Evolutionary conservation across 2,113 vertebrate species (phyloP).

Genomic region (Xerus inauris): DNA sequence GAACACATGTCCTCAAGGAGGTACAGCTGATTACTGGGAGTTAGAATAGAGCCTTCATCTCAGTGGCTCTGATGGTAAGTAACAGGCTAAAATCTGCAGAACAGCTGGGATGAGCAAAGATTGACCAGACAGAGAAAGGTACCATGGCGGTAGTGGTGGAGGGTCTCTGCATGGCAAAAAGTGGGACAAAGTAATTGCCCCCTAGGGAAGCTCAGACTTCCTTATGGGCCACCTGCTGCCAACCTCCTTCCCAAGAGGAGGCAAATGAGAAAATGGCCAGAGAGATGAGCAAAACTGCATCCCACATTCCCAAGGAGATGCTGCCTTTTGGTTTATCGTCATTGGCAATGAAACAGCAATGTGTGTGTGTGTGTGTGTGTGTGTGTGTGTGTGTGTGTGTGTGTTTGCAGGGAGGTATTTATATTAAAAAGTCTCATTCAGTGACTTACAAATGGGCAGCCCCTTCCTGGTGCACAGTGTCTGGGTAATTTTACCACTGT

Average conservation of each 20-base stretch:
- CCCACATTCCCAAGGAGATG: not conserved
- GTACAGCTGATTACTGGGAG: not conserved
- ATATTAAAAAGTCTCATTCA: not conserved
- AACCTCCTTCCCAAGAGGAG: not conserved
- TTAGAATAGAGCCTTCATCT: not conserved
- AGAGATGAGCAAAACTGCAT: not conserved
- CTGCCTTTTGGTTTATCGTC: not conserved
- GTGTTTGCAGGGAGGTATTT: not conserved
- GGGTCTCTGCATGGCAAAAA: not conserved
- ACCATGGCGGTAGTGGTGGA: not conserved
- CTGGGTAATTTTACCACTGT: not conserved
- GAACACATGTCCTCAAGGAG: not conserved
- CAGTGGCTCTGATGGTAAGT: not conserved
- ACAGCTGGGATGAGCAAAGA: not conserved
- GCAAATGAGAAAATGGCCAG: not conserved
- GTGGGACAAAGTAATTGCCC: not conserved
- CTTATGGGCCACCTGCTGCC: not conserved
- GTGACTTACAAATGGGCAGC: not conserved
- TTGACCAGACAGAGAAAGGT: not conserved
- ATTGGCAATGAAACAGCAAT: not conserved
- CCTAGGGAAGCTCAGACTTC: fast-evolving
- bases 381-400: not conserved
- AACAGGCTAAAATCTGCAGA: not conserved
- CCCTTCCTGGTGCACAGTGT: not conserved
- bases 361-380: not conserved